phyloP scores from a whole-genome alignment of 2,113 vertebrate species.

The Neogobius melanostomus region DNA sequence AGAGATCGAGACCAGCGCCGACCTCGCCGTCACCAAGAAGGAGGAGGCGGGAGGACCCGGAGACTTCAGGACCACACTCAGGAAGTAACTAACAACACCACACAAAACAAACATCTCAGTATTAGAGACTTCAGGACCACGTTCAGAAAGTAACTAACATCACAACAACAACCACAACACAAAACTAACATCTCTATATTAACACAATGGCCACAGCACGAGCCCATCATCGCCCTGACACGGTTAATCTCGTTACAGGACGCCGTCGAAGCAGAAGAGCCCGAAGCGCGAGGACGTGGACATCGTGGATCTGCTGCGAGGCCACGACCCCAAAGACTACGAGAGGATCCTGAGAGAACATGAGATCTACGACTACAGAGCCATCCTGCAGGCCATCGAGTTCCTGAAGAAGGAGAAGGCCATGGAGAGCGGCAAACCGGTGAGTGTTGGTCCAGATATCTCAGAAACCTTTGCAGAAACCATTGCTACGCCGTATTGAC shows the following conservation, averaged over 20 bases:
- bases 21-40: constrained; percentile 87
- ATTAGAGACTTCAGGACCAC: constrained; percentile 82
- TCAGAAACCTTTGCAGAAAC: not conserved
- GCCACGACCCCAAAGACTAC: constrained; percentile 97
- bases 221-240: no score
- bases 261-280: constrained; percentile 89
- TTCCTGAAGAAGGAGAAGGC: constrained; percentile 87
- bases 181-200: no score
- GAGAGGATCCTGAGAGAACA: constrained; percentile 93
- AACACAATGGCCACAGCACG: no score
- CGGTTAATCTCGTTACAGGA: constrained; percentile 66
- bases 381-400: constrained; percentile 94
- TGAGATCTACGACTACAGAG: constrained; percentile 93
- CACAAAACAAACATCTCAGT: not conserved
- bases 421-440: constrained; percentile 82
- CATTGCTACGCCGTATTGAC: no score
- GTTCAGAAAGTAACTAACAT: no score
- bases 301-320: constrained; percentile 93
- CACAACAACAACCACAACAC: not conserved
- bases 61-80: constrained; percentile 87
- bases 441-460: constrained; percentile 42
- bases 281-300: constrained; percentile 86
- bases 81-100: constrained; percentile 80
- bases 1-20: constrained; percentile 89
- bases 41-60: constrained; percentile 79